Evolutionary conservation across 2,797 vertebrate genomes (phyloP).

Genomic region (Staurois parvus): DNA sequence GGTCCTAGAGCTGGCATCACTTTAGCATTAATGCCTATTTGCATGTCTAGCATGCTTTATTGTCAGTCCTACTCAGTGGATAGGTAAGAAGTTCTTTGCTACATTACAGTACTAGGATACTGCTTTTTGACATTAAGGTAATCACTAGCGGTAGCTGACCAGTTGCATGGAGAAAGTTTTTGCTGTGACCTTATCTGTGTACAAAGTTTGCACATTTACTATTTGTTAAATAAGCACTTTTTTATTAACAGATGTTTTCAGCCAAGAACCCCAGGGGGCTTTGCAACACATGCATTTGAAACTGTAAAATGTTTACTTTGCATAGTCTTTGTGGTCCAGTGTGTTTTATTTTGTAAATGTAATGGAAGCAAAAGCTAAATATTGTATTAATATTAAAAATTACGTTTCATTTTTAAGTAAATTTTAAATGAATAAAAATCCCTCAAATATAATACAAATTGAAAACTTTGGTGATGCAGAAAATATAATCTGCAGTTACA

Average conservation of each 20-base stretch:
- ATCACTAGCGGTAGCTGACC: too few relatives aligned
- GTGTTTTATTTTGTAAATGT: background rate
- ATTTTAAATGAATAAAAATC: too few relatives aligned
- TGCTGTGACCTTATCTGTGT: conserved; percentile 1
- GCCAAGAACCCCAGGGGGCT: conserved; percentile 2
- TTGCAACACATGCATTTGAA: background rate
- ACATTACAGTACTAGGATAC: too few relatives aligned
- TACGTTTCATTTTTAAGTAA: background rate
- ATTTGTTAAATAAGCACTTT: background rate
- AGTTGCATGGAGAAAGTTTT: background rate
- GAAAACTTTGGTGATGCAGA: too few relatives aligned
- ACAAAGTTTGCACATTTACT: conserved; percentile 25
- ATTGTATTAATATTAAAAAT: conserved; percentile 6
- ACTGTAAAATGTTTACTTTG: conserved; percentile 27
- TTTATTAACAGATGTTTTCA: conserved; percentile 2
- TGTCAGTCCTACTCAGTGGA: too few relatives aligned
- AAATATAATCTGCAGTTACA: too few relatives aligned
- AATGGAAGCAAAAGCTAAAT: background rate
- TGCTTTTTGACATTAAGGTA: too few relatives aligned
- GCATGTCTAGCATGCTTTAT: too few relatives aligned
- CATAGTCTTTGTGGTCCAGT: conserved; percentile 31
- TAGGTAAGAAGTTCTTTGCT: too few relatives aligned
- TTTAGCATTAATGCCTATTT: too few relatives aligned
- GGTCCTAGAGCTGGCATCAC: too few relatives aligned
- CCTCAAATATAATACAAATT: too few relatives aligned